Evolutionary conservation across 2,888 invertebrate genomes (phyloP), one percentile per base, ranked within the genome.

Genomic region (Cylloceria caligata): DNA sequence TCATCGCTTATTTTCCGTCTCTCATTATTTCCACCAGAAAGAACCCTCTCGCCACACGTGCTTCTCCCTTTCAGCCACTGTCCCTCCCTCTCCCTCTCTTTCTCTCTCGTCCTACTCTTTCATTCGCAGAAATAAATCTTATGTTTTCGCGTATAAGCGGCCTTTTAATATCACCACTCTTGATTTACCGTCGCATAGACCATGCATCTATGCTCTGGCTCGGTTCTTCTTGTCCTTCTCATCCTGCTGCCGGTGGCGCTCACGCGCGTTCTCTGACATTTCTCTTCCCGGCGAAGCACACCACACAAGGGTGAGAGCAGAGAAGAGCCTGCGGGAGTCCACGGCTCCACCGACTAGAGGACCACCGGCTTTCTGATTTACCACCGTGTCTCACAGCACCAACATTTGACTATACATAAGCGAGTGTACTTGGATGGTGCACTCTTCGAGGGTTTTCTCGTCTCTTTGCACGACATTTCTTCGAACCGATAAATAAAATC

Each of bases 81-180:
- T 73, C 64, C 30, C 52, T 19, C 45, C 11, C 49, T 65, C 27
- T 13, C 75, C 75, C 77, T 67, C 80, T 76, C 64, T 21, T 34
- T 47, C 62, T 69, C 36, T 60, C 68, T 45, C 27, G 47, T 21
- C 39, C 67, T 45, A 24, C 78, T 82, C 78, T 73, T 84, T 76
- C 52, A 55, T 83, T 84, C 69, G 75, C 52, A 87, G 89, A 91
- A 87, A 91, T 92, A 92, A 92, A 92, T 92, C 91, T 91, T 90
- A 86, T 88, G 89, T 92, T 92, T 92, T 92, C 72, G 90, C 90
- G 90, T 92, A 92, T 92, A 92, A 91, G 91, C 91, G 92, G 90
- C 90, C 91, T 92, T 92, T 92, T 92, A 92, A 92, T 92, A 92
- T 92, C 92, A 92, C 90, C 90, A 86, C 68, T 62, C 89, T 91